Evolutionary conservation across 2,888 invertebrate species (phyloP).

Genomic region (Petrolisthes cinctipes): DNA sequence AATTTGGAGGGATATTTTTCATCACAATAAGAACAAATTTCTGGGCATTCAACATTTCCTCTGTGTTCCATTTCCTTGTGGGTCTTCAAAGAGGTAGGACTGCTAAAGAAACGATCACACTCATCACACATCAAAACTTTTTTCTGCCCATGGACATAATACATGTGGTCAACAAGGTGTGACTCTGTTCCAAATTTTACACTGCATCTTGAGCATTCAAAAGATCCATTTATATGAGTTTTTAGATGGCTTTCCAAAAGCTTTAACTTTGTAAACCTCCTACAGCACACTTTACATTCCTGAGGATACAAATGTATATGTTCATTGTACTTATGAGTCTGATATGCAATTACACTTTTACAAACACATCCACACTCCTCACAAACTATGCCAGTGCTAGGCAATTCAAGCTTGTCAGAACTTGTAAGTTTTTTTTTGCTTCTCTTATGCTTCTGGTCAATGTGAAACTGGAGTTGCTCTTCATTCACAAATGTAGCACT

Average conservation of each 20-base stretch:
- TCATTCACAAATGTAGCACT: slow-evolving; percentile 52
- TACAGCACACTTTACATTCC: slow-evolving; percentile 50
- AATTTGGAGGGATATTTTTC: slow-evolving; percentile 50
- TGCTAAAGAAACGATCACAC: slow-evolving; percentile 48
- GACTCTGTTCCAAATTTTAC: slow-evolving; percentile 54
- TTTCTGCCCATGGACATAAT: slow-evolving; percentile 56
- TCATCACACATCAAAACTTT: slow-evolving; percentile 50
- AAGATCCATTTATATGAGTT: slow-evolving; percentile 44
- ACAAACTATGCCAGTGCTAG: slow-evolving; percentile 41
- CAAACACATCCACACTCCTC: slow-evolving; percentile 51
- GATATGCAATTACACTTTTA: slow-evolving; percentile 47
- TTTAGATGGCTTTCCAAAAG: slow-evolving; percentile 54
- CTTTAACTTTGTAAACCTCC: slow-evolving; percentile 48
- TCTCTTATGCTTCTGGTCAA: slow-evolving; percentile 48
- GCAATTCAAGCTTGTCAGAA: slow-evolving; percentile 16
- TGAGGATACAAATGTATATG: slow-evolving; percentile 51
- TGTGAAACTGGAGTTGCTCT: slow-evolving; percentile 42
- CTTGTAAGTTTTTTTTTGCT: slow-evolving; percentile 35
- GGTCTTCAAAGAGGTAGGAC: slow-evolving; percentile 43
- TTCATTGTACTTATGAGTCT: slow-evolving; percentile 52
- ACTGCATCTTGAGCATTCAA: slow-evolving; percentile 45
- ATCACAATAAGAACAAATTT: slow-evolving; percentile 38
- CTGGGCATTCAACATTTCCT: slow-evolving; percentile 40
- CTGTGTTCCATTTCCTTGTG: slow-evolving; percentile 57
- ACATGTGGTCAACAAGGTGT: slow-evolving; percentile 54